Base-by-base conservation (phyloP, 2,113 vertebrate genomes). In the Peromyscus polionotus region DNA sequence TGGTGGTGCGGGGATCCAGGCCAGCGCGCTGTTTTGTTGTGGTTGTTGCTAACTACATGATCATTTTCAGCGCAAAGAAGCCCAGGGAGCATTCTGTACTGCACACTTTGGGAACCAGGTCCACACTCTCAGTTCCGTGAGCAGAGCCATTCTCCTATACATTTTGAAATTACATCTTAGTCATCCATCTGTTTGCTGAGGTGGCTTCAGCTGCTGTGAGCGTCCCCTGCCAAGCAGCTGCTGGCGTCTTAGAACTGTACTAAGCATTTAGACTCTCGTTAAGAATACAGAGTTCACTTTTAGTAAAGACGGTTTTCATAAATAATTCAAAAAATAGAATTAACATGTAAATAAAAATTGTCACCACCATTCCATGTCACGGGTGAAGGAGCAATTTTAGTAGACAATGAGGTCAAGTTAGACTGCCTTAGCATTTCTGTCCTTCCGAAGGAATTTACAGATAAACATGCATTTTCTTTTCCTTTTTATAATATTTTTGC, bases 151-250 rank as follows among this genome's bases (percentile, higher is more conserved):
- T 94, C 81, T 42, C 14, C 45, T 48, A 24, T 33, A 22, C 13
- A 31, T 48, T 77, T 54, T 57, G 70, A 85, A 76, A 85, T 91
- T 12, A 20, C 19, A 33, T 54, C 72, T n/a, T 73, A 79, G 42
- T 57, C 57, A 54, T 36, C 84, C 5, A 59, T 72, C 24, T 0
- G 7, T 77, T 90, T 77, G 16, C 42, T 26, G 51, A 33, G 39
- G 42, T 61, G 24, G 79, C 5, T 87, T 80, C 73, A 61, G 54
- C 48, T 85, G 57, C 68, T 63, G 4, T 79, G 77, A 94, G 88
- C 63, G 57, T 80, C 95, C 89, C 87, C 94, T 90, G 67, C 36
- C 95, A 88, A 88, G 59, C 17, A 65, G 33, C 24, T 67, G 76
- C n/a, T 70, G 22, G 20, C 67, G 12, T 96, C 84, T 67, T 59